Evolutionary conservation across 2,888 invertebrate genomes (phyloP).

Genomic region (Asteroscopus sphinx): DNA sequence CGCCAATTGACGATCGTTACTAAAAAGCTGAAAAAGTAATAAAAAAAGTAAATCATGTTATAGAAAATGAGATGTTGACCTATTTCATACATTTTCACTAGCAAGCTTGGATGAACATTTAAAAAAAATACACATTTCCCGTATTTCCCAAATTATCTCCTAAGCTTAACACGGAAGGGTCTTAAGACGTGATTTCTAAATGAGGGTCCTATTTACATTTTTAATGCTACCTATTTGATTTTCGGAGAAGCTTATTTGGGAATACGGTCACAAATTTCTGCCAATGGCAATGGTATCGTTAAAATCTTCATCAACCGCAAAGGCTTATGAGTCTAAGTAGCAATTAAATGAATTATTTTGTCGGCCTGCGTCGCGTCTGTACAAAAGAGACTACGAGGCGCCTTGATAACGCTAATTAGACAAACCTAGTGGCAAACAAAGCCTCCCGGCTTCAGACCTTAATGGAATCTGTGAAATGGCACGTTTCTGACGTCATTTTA

Average conservation of each 20-base stretch:
- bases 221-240: conserved; percentile 42
- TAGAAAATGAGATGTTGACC: too few relatives aligned
- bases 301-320: conserved; percentile 54
- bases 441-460: conserved; percentile 52
- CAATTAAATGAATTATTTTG: conserved; percentile 70
- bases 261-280: conserved; percentile 27
- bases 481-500: conserved; percentile 53
- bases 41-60: too few relatives aligned
- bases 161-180: conserved; percentile 15
- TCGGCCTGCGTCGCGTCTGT: conserved; percentile 48
- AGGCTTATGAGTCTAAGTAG: conserved; percentile 50
- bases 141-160: too few relatives aligned
- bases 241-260: conserved; percentile 25
- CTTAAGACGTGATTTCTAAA: conserved; percentile 20
- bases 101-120: neutral
- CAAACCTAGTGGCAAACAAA: conserved; percentile 70
- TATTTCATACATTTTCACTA: too few relatives aligned
- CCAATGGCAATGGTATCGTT: conserved; percentile 35
- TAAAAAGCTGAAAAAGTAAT: too few relatives aligned
- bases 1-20: too few relatives aligned
- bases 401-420: conserved; percentile 77
- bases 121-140: conserved; percentile 13
- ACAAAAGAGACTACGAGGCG: conserved; percentile 57
- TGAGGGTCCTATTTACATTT: conserved; percentile 22
- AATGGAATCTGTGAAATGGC: conserved; percentile 66